These are phyloP conservation scores for Chaetorhynchus papuensis DNA, from an alignment of 2,113 vertebrate species.

Conservation along the genomic window DNA sequence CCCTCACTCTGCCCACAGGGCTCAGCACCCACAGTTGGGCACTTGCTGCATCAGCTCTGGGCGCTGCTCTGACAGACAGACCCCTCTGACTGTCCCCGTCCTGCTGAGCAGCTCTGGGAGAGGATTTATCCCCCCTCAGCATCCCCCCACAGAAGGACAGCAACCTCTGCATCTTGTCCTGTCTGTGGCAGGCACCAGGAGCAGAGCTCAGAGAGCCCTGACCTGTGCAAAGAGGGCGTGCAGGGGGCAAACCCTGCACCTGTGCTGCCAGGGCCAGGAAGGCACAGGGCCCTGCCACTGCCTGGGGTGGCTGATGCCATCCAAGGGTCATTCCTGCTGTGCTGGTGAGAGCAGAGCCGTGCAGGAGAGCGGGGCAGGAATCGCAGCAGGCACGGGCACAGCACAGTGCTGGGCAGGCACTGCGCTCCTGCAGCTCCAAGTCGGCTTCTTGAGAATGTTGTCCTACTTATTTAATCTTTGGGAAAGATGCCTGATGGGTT, in stretches of 20 bases:
- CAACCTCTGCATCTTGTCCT: background rate
- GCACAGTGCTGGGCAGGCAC: background rate
- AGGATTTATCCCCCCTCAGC: background rate
- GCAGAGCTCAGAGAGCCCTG: background rate
- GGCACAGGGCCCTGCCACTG: background rate
- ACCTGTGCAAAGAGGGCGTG: background rate
- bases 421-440: background rate
- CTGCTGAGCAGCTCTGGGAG: background rate
- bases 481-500: background rate
- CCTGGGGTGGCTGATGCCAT: background rate
- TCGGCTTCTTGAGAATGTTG: background rate
- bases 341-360: accelerated
- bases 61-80: background rate
- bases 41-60: background rate
- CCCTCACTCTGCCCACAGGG: accelerated
- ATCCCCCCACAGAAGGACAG: background rate
- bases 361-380: background rate
- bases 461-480: slow-evolving; percentile 7
- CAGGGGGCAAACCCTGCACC: background rate
- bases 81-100: background rate
- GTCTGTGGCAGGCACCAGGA: background rate
- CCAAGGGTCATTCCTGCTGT: background rate
- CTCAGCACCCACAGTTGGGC: background rate
- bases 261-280: background rate
- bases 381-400: background rate